Base-by-base conservation (phyloP, 2,888 invertebrate genomes). In the Hofmannophila pseudospretella region DNA sequence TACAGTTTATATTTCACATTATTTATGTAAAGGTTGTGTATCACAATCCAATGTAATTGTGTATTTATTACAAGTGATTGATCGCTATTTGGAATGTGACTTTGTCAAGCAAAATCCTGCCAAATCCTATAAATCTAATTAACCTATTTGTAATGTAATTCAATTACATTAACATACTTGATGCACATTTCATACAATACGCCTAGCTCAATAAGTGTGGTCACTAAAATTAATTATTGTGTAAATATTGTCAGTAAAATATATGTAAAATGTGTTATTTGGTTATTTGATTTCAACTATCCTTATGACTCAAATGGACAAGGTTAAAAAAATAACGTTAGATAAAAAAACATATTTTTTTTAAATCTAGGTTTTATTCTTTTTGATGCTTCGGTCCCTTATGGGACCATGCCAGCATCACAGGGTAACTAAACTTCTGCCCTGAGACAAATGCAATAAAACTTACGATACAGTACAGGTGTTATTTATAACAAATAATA, bases 211-310 rank as follows among this genome's bases (percentile, higher is more conserved):
- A 78, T 85, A 85, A 84, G 81, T 85, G 81, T 82, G 79, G 81
- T 82, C 84, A 86, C 84, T 77, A 67, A 76, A 79, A 73, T 67
- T 68, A 79, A 73, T 67, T 68, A 78, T 76, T 79, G 70, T 86
- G 86, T 86, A 86, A 82, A 86, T 86, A 86, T 81, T 78, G 68
- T 81, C 80, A 75, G 76, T 85, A 81, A 85, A 80, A 82, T 85
- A 85, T 75, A 84, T 84, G 82, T 84, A 81, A 85, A 85, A 81
- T 71, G 78, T 81, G 84, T 82, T 81, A 78, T 13, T 11, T 30
- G n/a, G n/a, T n/a, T n/a, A n/a, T n/a, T n/a, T n/a, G n/a, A n/a
- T n/a, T n/a, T n/a, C n/a, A n/a, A n/a, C n/a, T n/a, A n/a, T n/a
- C n/a, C n/a, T n/a, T n/a, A n/a, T n/a, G n/a, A n/a, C n/a, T n/a